Evolutionary conservation across 2,113 vertebrate genomes (phyloP).

Genomic region (Sylvilagus bachmani): DNA sequence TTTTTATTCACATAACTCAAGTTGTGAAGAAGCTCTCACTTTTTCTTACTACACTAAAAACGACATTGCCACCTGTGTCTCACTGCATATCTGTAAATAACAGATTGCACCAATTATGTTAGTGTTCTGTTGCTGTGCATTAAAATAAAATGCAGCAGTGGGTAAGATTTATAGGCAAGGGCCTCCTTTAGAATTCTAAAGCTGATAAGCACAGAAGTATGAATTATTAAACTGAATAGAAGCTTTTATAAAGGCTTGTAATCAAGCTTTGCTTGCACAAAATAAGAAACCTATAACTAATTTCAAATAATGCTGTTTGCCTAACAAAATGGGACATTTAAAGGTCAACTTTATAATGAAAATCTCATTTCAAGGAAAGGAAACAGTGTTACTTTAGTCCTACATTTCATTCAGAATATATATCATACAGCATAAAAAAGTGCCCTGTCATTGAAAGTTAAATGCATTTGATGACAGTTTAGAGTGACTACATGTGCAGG

Average conservation of each 20-base stretch:
- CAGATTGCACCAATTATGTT: slow-evolving; percentile 86
- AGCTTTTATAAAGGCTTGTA: slow-evolving; percentile 73
- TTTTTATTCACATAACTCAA: slow-evolving; percentile 72
- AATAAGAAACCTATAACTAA: slow-evolving; percentile 84
- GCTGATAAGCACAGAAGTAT: slow-evolving; percentile 82
- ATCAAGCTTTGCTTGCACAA: slow-evolving; percentile 82
- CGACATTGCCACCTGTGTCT: slow-evolving; percentile 78
- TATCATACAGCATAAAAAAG: neutral
- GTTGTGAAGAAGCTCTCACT: slow-evolving; percentile 66
- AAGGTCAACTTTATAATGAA: slow-evolving; percentile 82
- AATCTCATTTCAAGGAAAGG: slow-evolving; percentile 73
- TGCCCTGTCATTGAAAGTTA: neutral
- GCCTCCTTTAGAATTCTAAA: slow-evolving; percentile 77
- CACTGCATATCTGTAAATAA: slow-evolving; percentile 83
- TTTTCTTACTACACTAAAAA: slow-evolving; percentile 75
- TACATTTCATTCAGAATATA: slow-evolving; percentile 43
- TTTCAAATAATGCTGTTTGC: slow-evolving; percentile 83
- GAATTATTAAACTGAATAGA: slow-evolving; percentile 83
- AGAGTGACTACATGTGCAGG: neutral
- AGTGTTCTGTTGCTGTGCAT: slow-evolving; percentile 76
- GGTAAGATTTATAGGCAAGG: slow-evolving; percentile 84
- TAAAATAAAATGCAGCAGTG: slow-evolving; percentile 83
- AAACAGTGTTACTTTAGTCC: slow-evolving; percentile 53
- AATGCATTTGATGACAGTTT: neutral
- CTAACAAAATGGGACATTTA: slow-evolving; percentile 81